These are phyloP conservation scores for Typhlomys cinereus DNA, from an alignment of 2,113 vertebrate genomes.

Conservation along the genomic window DNA sequence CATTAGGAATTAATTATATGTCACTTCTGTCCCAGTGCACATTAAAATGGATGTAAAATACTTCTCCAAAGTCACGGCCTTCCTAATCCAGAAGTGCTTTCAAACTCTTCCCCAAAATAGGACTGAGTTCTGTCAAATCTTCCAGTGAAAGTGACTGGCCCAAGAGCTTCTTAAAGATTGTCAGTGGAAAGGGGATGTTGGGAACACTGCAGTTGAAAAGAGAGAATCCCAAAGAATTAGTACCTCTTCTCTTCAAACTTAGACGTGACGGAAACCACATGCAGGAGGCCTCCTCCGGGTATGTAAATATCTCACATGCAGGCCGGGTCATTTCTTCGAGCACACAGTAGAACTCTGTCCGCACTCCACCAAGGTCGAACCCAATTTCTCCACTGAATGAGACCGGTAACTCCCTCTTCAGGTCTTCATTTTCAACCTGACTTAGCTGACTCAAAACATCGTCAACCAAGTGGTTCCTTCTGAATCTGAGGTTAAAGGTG, in stretches of 20 bases:
- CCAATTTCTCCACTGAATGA: conserved; percentile 83
- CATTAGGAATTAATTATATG: too few species aligned
- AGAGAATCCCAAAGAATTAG: conserved; percentile 74
- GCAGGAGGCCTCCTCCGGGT: conserved; percentile 79
- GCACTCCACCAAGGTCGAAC: conserved; percentile 68
- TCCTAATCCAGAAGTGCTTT: conserved; percentile 83
- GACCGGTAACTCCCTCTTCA: conserved; percentile 84
- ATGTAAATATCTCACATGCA: conserved; percentile 85
- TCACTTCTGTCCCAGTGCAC: too few species aligned
- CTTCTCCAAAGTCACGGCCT: conserved; percentile 65
- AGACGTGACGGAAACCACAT: conserved; percentile 88
- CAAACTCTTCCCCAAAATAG: conserved; percentile 91
- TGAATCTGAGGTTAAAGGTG: conserved; percentile 68
- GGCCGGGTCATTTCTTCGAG: conserved; percentile 85
- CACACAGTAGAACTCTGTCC: conserved; percentile 84
- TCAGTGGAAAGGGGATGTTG: conserved; percentile 94
- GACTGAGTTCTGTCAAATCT: conserved; percentile 95
- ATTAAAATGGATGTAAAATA: conserved; percentile 73
- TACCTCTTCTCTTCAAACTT: conserved; percentile 80
- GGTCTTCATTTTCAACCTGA: conserved; percentile 54
- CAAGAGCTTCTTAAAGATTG: conserved; percentile 95
- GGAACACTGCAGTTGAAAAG: conserved; percentile 95
- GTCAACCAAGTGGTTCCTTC: conserved; percentile 80
- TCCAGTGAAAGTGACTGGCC: conserved; percentile 88
- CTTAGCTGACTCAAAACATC: conserved; percentile 79